phyloP scores from a whole-genome alignment of 2,797 vertebrate genomes.

The Astyanax mexicanus region DNA sequence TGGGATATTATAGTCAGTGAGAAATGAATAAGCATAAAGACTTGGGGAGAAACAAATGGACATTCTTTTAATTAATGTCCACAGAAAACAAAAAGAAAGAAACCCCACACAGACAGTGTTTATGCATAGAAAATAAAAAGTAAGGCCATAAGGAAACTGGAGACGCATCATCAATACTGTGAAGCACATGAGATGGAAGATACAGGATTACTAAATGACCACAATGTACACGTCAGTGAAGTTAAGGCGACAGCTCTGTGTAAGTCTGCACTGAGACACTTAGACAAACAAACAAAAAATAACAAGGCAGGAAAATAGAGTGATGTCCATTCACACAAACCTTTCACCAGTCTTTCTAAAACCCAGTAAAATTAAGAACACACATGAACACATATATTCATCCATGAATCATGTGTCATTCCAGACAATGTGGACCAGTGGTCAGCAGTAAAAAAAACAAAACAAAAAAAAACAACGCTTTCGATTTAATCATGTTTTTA shows the following conservation, averaged over 20 bases:
- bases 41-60: conserved; percentile 61
- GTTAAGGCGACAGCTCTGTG: conserved; percentile 71
- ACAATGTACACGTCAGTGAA: conserved; percentile 71
- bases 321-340: conserved; percentile 2
- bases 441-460: not conserved
- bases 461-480: not conserved
- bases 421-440: not conserved
- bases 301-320: conserved; percentile 2
- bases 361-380: not conserved
- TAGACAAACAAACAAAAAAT: conserved; percentile 52
- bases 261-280: conserved; percentile 71
- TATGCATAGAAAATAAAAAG: conserved; percentile 81
- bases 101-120: conserved; percentile 69
- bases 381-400: not conserved
- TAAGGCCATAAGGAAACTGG: conserved; percentile 79
- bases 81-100: conserved; percentile 29
- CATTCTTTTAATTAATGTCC: conserved; percentile 62
- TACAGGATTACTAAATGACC: conserved; percentile 67
- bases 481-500: not conserved
- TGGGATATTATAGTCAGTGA: conserved; percentile 61
- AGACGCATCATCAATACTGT: conserved; percentile 65
- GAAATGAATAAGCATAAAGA: conserved; percentile 59
- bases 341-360: not conserved
- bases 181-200: conserved; percentile 68
- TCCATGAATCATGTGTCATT: not conserved